A percentile compares a stretch with the other conserved stretches of the same genome.
Conservation (phyloP, 2,113 vertebrate species). For the Barbus barbus region DNA sequence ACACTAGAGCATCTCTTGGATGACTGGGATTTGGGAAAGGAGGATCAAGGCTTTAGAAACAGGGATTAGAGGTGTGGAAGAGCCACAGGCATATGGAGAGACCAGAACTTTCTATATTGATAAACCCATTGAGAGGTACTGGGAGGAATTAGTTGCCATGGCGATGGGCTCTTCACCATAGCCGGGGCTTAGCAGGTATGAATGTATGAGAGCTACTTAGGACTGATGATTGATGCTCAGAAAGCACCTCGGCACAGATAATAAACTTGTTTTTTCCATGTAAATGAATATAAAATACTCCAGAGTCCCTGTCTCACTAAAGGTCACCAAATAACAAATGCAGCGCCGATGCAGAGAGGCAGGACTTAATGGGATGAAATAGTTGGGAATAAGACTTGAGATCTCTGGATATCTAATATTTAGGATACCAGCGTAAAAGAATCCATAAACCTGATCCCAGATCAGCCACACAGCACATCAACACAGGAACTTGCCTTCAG, state of each 20-base stretch:
- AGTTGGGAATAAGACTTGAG: neutral
- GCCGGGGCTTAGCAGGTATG: conserved; percentile 29
- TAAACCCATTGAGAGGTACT: conserved; percentile 48
- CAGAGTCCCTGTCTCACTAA: conserved; percentile 37
- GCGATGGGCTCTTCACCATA: conserved; percentile 29
- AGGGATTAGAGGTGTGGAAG: neutral
- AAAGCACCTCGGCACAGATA: conserved; percentile 21
- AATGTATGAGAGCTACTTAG: conserved; percentile 32
- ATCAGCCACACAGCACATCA: neutral
- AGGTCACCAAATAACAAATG: conserved; percentile 32
- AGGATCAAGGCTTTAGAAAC: conserved; percentile 17
- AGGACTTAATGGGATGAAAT: neutral
- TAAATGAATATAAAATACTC: conserved; percentile 22
- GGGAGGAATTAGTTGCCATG: conserved; percentile 53
- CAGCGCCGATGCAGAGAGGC: neutral
- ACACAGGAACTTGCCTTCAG: neutral
- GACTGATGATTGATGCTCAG: conserved; percentile 33
- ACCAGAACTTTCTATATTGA: conserved; percentile 50
- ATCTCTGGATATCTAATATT: neutral
- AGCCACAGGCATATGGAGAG: conserved; percentile 29
- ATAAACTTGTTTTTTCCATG: conserved; percentile 25
- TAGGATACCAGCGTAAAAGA: neutral
- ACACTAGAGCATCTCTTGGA: conserved; percentile 1
- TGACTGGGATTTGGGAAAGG: conserved; percentile 7
- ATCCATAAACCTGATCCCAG: neutral